A percentile compares a stretch with the other conserved stretches of the same genome.
Conservation (phyloP, 2,797 vertebrate species). For the Ambastaia sidthimunki region DNA sequence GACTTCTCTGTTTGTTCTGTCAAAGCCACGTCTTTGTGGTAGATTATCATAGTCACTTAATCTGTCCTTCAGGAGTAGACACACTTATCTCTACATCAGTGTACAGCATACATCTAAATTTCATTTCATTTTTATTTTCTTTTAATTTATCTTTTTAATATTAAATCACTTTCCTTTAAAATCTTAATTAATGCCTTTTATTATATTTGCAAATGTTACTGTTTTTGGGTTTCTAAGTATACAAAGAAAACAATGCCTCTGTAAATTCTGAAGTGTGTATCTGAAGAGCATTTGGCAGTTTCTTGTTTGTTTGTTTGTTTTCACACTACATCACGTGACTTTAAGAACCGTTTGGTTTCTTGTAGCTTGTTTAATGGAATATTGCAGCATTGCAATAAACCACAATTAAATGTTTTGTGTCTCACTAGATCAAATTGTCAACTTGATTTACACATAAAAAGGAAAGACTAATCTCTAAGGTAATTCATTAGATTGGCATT, state of each 20-base stretch:
- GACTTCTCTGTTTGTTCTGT: background rate
- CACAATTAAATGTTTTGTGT: background rate
- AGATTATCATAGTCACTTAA: background rate
- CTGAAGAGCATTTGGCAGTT: background rate
- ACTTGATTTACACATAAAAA: conserved; percentile 18
- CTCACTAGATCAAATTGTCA: background rate
- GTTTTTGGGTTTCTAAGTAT: background rate
- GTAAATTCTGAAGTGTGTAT: background rate
- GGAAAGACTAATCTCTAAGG: background rate
- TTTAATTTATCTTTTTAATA: too few species aligned
- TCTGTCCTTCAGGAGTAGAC: background rate
- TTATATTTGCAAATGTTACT: background rate
- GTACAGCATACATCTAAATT: background rate
- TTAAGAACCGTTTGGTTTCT: background rate
- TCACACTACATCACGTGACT: background rate
- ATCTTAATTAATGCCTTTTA: background rate
- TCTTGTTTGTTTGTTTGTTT: background rate
- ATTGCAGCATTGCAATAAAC: background rate
- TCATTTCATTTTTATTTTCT: too few species aligned
- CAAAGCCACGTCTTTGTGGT: background rate
- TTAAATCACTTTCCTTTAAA: too few species aligned
- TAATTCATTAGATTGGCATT: background rate
- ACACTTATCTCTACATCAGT: background rate
- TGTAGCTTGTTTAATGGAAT: conserved; percentile 19
- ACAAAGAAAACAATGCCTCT: background rate